Evolutionary conservation across 2,888 invertebrate species (phyloP), one percentile per base, ranked within the genome.

Genomic region (Cyclophora punctaria): DNA sequence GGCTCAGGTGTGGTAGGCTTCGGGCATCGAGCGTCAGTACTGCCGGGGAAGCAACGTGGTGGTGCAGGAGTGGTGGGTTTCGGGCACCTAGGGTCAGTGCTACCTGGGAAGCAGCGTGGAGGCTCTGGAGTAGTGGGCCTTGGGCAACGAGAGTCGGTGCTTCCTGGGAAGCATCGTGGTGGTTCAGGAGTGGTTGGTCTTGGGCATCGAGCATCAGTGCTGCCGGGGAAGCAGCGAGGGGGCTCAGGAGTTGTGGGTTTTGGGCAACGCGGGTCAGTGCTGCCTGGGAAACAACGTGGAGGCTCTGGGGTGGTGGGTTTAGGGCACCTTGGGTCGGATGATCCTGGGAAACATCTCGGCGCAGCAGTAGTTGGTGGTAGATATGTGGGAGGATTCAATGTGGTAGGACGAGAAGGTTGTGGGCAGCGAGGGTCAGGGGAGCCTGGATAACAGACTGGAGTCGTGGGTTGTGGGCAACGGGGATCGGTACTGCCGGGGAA

Each of bases 121-220:
- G 63, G 63, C 1, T 58, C 61, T 53, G 72, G 60, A 0, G 67
- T 58, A 0, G 64, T 63, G 5, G 72, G 70, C 49, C 65, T 67
- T 0, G 77, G 78, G 52, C 83, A 83, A 35, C 73, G 62, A 0
- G 75, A 74, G 59, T 83, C 81, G 2, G 58, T 62, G 4, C 68
- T 71, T 45, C 80, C 80, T 2, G 63, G 60, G 43, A 43, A 60
- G 34, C 63, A 57, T 0, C 41, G 47, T 0, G 59, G 64, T 20
- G 63, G 65, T 34, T 53, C 58, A 2, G 61, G 62, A 7, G 67
- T 64, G 0, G 69, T 68, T 3, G 66, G 64, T 6, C 62, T 65
- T 1, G 68, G 67, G n/a, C 67, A 65, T 3, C 64, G 51, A 3
- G 75, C 72, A 57, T 83, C 81, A 4, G 58, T 63, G 3, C 71